Percentiles rank a stretch among this genome's conserved stretches.
phyloP scores from a whole-genome alignment of 2,888 invertebrate genomes.

The Thyatira batis region DNA sequence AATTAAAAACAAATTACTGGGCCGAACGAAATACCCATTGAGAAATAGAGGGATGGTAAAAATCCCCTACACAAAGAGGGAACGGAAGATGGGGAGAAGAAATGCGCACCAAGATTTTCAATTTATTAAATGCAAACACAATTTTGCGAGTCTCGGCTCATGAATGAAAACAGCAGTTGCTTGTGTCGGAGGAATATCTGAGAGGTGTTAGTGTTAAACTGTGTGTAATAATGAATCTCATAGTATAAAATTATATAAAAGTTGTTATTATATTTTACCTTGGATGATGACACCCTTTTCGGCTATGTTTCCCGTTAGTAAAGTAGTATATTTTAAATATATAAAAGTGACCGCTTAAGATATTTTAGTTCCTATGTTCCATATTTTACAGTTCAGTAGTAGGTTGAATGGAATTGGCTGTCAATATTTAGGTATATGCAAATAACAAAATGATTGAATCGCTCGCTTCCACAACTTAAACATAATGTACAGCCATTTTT shows the following conservation, averaged over 20 bases:
- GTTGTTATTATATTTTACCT: too few species aligned
- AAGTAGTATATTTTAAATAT: too few species aligned
- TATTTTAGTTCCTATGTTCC: too few species aligned
- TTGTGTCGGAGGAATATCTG: conserved; percentile 24
- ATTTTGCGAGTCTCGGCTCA: conserved; percentile 44
- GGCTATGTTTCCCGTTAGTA: too few species aligned
- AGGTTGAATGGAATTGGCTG: too few species aligned
- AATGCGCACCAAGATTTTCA: conserved; percentile 58
- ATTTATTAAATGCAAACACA: conserved; percentile 67
- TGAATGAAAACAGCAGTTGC: conserved; percentile 51
- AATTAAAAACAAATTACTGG: conserved; percentile 56
- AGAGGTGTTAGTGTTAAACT: conserved; percentile 13
- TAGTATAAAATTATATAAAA: too few species aligned
- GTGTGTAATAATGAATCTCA: conserved; percentile 14
- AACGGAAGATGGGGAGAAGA: conserved; percentile 10
- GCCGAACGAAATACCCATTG: conserved; percentile 34
- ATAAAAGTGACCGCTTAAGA: too few species aligned
- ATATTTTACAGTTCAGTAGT: too few species aligned
- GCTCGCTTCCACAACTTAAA: background rate
- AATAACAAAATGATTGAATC: background rate
- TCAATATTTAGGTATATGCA: too few species aligned
- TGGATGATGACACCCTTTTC: too few species aligned
- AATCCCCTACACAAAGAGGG: conserved; percentile 14
- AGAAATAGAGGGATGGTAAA: conserved; percentile 31
- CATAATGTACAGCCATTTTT: background rate